Evolutionary conservation across 2,113 vertebrate genomes (phyloP), one percentile per base, ranked within the genome.

Genomic region (Sturnus vulgaris): DNA sequence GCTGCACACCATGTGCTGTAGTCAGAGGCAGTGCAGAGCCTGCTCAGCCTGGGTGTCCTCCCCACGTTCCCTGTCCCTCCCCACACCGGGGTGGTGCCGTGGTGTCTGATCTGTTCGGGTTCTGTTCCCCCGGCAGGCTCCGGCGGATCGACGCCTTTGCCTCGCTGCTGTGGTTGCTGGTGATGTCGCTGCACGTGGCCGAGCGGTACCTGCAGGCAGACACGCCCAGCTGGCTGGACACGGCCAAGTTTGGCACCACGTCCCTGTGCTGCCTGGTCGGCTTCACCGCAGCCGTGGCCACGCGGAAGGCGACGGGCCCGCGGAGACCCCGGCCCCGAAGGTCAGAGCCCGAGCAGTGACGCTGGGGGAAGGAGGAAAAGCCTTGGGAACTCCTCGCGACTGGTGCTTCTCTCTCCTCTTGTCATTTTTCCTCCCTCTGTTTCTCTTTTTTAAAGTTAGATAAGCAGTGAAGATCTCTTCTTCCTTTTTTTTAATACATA

Each of bases 301-400:
- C 98, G 7, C 98, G 96, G 97, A 99, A 99, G 86, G 93, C 98
- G 1, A 96, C 95, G 15, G 98, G 98, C 97, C 98, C 97, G 16
- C 98, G 99, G 98, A 98, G 99, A 98, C 92, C 86, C 97, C 98
- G 98, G 98, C 98, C 99, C 96, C 98, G 98, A 99, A 99, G 99
- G 99, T 99, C 99, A 99, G 99, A 99, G 98, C 97, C 98, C 96
- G 97, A 98, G 97, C 98, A 98, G 96, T 99, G 98, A 98, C 97
- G 80, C 98, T 97, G 97, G 97, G 97, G 97, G 97, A 91, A 90
- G 96, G 95, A 97, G 93, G 65, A 93, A 79, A 77, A 77, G 72
- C 95, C 84, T 75, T 93, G 61, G 82, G 82, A 95, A 89, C 86
- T 83, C 70, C 88, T 44, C 94, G 42, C 3, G 23, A 91, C 86